Conservation (phyloP, 1,140 invertebrate genomes). For the Bombus waltoni region DNA sequence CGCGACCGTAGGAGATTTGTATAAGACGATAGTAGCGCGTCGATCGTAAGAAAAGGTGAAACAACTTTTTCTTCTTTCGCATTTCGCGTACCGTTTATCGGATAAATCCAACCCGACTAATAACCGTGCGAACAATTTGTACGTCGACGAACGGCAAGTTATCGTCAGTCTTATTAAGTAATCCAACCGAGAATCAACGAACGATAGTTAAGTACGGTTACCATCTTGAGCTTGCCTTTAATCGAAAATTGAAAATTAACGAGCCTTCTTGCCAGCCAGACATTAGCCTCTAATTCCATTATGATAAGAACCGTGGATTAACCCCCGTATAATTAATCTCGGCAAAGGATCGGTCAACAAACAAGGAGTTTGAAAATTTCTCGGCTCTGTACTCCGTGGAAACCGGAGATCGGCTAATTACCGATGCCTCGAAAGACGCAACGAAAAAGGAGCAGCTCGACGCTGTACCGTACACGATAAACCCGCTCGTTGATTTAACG, state of each 20-base stretch:
- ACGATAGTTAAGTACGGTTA: too few relatives aligned
- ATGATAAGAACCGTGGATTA: background rate
- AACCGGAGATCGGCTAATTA: slow-evolving; percentile 28
- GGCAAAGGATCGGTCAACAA: background rate
- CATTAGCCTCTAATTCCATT: background rate
- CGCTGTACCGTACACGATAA: background rate
- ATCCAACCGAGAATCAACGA: too few relatives aligned
- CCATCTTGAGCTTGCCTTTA: too few relatives aligned
- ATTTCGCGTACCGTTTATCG: background rate
- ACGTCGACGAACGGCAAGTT: background rate
- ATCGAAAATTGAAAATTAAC: too few relatives aligned
- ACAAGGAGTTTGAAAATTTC: background rate
- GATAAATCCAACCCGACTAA: background rate
- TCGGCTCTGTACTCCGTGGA: background rate
- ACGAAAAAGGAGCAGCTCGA: slow-evolving; percentile 8
- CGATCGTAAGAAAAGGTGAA: background rate
- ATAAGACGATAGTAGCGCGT: background rate
- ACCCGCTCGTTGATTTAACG: slow-evolving; percentile 19
- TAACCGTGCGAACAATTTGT: background rate
- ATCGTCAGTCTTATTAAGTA: too few relatives aligned
- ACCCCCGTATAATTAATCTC: background rate
- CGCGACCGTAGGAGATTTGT: background rate
- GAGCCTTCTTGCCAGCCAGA: too few relatives aligned
- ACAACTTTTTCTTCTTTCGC: accelerated
- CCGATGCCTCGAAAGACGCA: background rate